Evolutionary conservation across 2,113 vertebrate species (phyloP).

Genomic region (Asarcornis scutulata): DNA sequence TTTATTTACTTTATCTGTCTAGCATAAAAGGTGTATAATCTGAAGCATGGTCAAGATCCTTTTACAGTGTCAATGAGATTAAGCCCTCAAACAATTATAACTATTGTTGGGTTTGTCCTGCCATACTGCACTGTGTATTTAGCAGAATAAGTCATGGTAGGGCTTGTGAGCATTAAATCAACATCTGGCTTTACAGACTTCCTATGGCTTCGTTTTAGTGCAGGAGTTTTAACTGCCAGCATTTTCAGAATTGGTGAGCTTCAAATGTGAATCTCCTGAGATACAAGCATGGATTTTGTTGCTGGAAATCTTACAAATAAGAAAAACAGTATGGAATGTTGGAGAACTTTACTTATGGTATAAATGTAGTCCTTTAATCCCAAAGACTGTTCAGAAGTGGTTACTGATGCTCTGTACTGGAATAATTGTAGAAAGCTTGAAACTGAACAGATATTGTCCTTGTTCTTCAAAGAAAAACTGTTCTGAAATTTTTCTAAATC

Average conservation of each 20-base stretch:
- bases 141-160: background rate
- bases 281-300: background rate
- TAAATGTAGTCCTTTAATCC: background rate
- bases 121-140: background rate
- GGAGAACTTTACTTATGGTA: rapidly evolving
- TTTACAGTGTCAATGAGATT: background rate
- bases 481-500: rapidly evolving
- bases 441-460: rapidly evolving
- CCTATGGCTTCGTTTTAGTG: background rate
- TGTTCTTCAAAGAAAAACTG: rapidly evolving
- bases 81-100: background rate
- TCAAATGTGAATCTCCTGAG: background rate
- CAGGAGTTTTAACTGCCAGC: background rate
- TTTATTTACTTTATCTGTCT: background rate
- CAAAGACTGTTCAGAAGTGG: background rate
- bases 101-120: background rate
- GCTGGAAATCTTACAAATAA: background rate
- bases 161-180: background rate
- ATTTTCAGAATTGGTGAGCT: background rate
- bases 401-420: background rate
- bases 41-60: background rate
- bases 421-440: background rate
- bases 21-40: background rate
- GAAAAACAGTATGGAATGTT: background rate
- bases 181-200: rapidly evolving